These are phyloP conservation scores for Arenaria interpres DNA, from an alignment of 2,113 vertebrate genomes.

Conservation along the genomic window DNA sequence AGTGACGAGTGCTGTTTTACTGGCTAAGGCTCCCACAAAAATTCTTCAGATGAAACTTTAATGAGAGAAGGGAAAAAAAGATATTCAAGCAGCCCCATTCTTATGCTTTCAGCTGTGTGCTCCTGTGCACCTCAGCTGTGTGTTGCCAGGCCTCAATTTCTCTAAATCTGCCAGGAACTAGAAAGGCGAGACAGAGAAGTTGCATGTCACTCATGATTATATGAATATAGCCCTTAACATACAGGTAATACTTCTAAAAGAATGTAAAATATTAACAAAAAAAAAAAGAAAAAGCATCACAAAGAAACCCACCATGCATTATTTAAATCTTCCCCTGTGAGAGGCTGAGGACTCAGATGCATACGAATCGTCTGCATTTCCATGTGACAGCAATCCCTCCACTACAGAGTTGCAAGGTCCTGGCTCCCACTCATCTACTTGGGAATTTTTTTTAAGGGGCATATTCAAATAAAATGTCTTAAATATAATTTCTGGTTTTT, in stretches of 20 bases:
- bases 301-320: constrained; percentile 12
- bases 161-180: constrained; percentile 4
- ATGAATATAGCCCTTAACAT: constrained; percentile 16
- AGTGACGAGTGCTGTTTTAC: background rate
- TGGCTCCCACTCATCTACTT: background rate
- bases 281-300: background rate
- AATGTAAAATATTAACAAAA: constrained; percentile 28
- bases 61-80: background rate
- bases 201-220: background rate
- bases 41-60: constrained; percentile 63
- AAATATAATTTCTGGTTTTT: constrained; percentile 9
- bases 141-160: constrained; percentile 15
- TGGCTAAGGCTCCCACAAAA: constrained; percentile 32
- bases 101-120: background rate
- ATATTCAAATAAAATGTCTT: background rate
- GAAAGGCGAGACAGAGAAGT: constrained; percentile 3
- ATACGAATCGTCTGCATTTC: background rate
- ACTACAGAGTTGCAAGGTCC: background rate
- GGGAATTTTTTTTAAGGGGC: background rate
- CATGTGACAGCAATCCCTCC: background rate
- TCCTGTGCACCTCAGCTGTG: background rate
- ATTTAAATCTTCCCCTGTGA: constrained; percentile 43
- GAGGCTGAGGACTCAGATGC: background rate
- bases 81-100: background rate
- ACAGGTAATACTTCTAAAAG: constrained; percentile 18